Evolutionary conservation across 2,113 vertebrate species (phyloP).

Genomic region (Ochotona curzoniae): DNA sequence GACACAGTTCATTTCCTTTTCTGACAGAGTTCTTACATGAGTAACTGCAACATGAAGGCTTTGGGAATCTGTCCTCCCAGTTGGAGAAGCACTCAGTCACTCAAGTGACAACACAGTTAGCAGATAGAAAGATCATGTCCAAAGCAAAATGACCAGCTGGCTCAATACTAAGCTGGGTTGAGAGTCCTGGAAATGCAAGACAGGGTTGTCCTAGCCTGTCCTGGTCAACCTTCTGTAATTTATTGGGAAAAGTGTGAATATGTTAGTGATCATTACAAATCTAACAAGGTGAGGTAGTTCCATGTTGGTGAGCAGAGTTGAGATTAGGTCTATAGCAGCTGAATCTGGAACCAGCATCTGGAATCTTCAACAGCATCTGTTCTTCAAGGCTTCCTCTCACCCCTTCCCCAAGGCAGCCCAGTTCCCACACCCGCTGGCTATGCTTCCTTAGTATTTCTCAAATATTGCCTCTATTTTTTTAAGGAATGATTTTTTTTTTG

Average conservation of each 20-base stretch:
- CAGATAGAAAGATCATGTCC: neutral
- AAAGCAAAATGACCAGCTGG: neutral
- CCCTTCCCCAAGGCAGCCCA: neutral
- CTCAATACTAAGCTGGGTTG: neutral
- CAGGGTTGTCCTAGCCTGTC: neutral
- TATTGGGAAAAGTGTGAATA: fast-evolving
- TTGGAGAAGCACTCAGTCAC: neutral
- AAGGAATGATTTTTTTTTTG: too few relatives aligned
- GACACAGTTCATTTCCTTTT: neutral
- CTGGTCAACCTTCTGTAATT: neutral
- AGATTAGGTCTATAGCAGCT: neutral
- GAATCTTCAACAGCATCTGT: neutral
- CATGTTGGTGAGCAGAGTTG: neutral
- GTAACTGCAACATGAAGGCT: neutral
- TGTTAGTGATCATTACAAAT: neutral
- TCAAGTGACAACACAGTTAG: too few relatives aligned
- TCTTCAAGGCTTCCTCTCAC: neutral
- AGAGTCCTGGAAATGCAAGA: neutral
- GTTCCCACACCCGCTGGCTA: neutral
- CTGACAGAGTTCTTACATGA: neutral
- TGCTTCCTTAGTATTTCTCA: neutral
- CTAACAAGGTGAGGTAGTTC: neutral
- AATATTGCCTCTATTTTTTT: too few relatives aligned
- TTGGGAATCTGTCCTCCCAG: neutral
- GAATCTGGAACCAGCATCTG: neutral